These are phyloP conservation scores for Chelmon rostratus DNA, from an alignment of 2,797 vertebrate species.

Conservation along the genomic window DNA sequence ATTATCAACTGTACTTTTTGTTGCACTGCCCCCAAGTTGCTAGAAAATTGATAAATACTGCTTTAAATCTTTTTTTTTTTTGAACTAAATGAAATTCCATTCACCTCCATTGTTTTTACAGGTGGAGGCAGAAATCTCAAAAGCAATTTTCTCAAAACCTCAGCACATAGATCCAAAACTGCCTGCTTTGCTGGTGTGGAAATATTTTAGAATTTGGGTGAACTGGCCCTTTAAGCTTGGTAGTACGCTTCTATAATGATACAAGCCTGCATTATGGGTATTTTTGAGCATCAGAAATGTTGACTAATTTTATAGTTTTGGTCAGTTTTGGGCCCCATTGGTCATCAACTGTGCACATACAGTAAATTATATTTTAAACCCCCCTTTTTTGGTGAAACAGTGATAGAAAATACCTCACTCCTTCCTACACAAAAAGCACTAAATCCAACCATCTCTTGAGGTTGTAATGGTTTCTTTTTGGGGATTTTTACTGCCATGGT, in stretches of 20 bases:
- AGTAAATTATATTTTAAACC: slow-evolving; percentile 21
- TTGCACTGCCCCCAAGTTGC: not conserved
- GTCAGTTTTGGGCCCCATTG: slow-evolving; percentile 2
- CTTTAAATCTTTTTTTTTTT: not conserved
- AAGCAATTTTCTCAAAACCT: not conserved
- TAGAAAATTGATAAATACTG: no score
- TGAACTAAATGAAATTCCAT: not conserved
- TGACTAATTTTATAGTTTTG: slow-evolving; percentile 16
- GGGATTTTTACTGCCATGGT: slow-evolving; percentile 65
- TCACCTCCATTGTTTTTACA: not conserved
- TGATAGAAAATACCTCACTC: slow-evolving; percentile 31
- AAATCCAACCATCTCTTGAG: slow-evolving; percentile 43
- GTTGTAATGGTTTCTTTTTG: slow-evolving; percentile 61
- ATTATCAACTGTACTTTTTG: not conserved
- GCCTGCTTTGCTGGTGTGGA: not conserved
- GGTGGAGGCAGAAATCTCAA: not conserved
- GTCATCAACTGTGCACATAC: slow-evolving; percentile 10
- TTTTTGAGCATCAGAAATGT: not conserved
- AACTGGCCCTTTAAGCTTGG: not conserved
- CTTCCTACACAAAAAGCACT: slow-evolving; percentile 45
- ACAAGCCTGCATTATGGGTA: slow-evolving; percentile 1
- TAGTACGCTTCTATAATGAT: not conserved
- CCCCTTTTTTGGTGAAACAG: slow-evolving; percentile 9
- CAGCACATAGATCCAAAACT: not conserved
- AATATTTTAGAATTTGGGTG: not conserved